A percentile compares a stretch with the other conserved stretches of the same genome.
These are phyloP conservation scores for Calephelis perditalis DNA, from an alignment of 2,888 invertebrate genomes.

Conservation along the genomic window DNA sequence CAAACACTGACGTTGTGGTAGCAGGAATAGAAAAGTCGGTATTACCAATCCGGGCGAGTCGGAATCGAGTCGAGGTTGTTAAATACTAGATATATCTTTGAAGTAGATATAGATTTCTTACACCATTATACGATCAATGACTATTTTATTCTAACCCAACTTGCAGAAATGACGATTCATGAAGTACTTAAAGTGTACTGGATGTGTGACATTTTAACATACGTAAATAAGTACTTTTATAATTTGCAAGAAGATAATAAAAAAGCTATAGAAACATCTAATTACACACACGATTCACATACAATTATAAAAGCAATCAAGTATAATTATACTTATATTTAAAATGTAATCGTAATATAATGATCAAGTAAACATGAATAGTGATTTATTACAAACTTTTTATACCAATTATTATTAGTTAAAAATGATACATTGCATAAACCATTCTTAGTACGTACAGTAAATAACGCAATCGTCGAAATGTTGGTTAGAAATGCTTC, in stretches of 20 bases:
- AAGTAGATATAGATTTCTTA: no score
- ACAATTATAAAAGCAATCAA: slow-evolving; percentile 10
- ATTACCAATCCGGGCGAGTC: no score
- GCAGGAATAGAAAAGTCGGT: no score
- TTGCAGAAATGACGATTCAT: no score
- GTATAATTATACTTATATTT: slow-evolving; percentile 9
- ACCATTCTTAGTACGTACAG: slow-evolving; percentile 14
- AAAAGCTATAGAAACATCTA: slow-evolving; percentile 2
- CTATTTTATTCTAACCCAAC: no score
- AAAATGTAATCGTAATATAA: slow-evolving; percentile 13
- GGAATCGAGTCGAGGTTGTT: no score
- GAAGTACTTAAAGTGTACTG: no score
- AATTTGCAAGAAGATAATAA: neutral
- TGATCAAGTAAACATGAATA: slow-evolving; percentile 12
- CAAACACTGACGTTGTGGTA: no score
- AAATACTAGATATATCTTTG: no score
- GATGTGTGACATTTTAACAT: no score
- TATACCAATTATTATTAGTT: slow-evolving; percentile 14
- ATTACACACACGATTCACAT: slow-evolving; percentile 4
- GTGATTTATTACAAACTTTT: slow-evolving; percentile 13
- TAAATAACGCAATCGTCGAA: slow-evolving; percentile 27
- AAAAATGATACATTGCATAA: slow-evolving; percentile 14
- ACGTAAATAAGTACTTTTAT: neutral
- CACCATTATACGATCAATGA: no score
- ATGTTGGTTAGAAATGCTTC: slow-evolving; percentile 45